Conservation (phyloP, 2,888 invertebrate species). For the Halocaridina rubra region DNA sequence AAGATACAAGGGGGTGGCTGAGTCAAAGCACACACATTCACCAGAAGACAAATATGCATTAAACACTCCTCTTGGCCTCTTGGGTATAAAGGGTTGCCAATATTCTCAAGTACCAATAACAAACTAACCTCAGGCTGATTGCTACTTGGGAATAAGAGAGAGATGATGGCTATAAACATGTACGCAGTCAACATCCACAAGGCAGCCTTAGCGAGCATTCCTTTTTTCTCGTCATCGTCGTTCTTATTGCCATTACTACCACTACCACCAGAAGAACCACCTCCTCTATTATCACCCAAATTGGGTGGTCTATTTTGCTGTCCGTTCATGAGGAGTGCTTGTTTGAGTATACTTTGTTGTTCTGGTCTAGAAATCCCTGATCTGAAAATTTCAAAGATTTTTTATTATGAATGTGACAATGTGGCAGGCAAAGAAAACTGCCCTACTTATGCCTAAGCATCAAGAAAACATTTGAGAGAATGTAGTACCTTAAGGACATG, state of each 20-base stretch:
- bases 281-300: background rate
- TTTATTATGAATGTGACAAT: too few species aligned
- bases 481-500: too few species aligned
- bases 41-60: too few species aligned
- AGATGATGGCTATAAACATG: constrained; percentile 79
- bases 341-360: background rate
- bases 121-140: constrained; percentile 80
- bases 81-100: too few species aligned
- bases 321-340: background rate
- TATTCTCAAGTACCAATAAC: too few species aligned
- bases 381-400: background rate
- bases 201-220: constrained; percentile 80
- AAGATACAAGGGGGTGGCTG: too few species aligned
- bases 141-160: constrained; percentile 78
- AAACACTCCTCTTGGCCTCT: too few species aligned
- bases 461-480: too few species aligned
- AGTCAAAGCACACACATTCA: too few species aligned
- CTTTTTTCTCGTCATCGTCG: constrained; percentile 77
- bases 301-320: background rate
- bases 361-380: background rate
- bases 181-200: constrained; percentile 84
- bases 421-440: too few species aligned
- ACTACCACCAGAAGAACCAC: constrained; percentile 6
- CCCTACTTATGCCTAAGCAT: too few species aligned
- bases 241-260: constrained; percentile 65